Percentiles rank a stretch among this genome's conserved stretches.
Evolutionary conservation across 1,140 invertebrate species (phyloP).

Genomic region (Melitaea cinxia): DNA sequence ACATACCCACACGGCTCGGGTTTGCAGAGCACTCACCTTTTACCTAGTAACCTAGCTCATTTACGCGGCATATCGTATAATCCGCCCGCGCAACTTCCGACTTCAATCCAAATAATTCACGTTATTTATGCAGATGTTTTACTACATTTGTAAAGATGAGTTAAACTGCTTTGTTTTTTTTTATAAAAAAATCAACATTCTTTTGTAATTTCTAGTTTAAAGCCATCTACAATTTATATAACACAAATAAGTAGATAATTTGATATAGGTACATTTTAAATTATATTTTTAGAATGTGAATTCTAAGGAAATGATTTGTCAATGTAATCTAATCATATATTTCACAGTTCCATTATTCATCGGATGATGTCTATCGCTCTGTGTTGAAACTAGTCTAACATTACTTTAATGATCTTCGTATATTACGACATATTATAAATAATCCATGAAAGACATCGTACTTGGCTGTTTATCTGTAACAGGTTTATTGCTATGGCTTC

Average conservation of each 20-base stretch:
- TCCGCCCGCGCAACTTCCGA: constrained; percentile 26
- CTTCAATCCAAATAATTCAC: constrained; percentile 28
- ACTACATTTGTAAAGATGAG: neutral
- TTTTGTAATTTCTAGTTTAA: no score
- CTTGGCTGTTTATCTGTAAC: neutral
- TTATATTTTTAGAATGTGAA: neutral
- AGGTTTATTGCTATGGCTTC: neutral
- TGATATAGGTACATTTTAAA: neutral
- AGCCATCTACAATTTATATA: no score
- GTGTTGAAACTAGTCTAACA: constrained; percentile 3
- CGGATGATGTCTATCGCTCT: neutral
- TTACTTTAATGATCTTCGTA: constrained; percentile 5
- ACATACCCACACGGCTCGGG: constrained; percentile 27
- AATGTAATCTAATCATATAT: neutral
- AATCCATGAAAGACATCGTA: neutral
- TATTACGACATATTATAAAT: constrained; percentile 1
- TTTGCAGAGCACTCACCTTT: constrained; percentile 41
- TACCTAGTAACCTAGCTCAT: constrained; percentile 37
- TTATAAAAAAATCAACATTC: no score
- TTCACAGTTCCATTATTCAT: neutral
- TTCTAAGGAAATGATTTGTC: neutral
- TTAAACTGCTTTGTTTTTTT: neutral
- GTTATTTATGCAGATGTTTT: constrained; percentile 11
- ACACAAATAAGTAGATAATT: no score
- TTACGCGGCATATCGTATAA: constrained; percentile 17